Evolutionary conservation across 1,140 invertebrate genomes (phyloP).

Genomic region (Drosophila repleta): DNA sequence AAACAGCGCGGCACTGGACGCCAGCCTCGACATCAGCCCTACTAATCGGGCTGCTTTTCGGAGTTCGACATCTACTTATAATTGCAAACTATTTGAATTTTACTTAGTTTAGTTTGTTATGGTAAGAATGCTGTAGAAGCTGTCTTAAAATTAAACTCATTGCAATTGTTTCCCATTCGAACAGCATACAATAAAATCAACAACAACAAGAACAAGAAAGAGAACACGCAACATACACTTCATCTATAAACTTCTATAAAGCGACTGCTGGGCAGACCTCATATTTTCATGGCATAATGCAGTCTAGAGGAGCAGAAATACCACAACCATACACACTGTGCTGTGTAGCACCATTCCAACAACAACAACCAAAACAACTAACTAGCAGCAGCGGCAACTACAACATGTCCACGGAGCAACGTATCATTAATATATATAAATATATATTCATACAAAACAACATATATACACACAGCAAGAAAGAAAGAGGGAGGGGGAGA

Average conservation of each 20-base stretch:
- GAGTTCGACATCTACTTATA: constrained; percentile 64
- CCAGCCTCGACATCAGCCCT: constrained; percentile 84
- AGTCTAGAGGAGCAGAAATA: constrained; percentile 41
- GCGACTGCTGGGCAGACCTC: constrained; percentile 38
- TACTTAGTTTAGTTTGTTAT: constrained; percentile 83
- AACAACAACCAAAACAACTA: constrained; percentile 25
- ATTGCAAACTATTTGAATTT: constrained; percentile 82
- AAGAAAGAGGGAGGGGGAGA: not conserved
- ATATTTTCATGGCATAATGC: constrained; percentile 54
- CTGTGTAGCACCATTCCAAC: constrained; percentile 74
- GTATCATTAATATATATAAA: constrained; percentile 53
- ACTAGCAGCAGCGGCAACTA: constrained; percentile 25
- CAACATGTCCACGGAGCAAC: constrained; percentile 26
- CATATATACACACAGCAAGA: constrained; percentile 22
- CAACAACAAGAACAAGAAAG: constrained; percentile 42
- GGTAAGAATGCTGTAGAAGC: constrained; percentile 48
- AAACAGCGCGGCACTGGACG: constrained; percentile 82
- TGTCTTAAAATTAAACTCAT: not conserved
- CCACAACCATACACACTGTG: constrained; percentile 59
- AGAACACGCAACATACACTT: constrained; percentile 34
- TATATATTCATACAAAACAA: constrained; percentile 28
- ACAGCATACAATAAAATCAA: constrained; percentile 49
- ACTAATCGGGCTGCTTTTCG: constrained; percentile 53
- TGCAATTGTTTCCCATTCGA: constrained; percentile 11
- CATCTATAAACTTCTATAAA: constrained; percentile 43